A percentile compares a stretch with the other conserved stretches of the same genome.
phyloP scores from a whole-genome alignment of 2,113 vertebrate genomes.

The Gnathonemus longibarbis region DNA sequence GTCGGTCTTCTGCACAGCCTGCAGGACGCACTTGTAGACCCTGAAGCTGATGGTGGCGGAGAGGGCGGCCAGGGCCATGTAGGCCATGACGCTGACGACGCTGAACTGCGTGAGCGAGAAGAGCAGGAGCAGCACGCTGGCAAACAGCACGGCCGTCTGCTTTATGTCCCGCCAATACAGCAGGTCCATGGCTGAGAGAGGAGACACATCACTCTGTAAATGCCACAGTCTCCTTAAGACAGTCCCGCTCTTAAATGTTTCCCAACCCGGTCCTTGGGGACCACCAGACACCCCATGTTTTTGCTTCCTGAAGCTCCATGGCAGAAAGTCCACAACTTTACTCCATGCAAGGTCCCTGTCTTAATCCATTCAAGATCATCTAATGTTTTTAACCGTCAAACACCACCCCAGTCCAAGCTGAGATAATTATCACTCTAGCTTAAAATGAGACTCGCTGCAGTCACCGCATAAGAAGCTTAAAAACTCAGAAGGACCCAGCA shows the following conservation, averaged over 20 bases:
- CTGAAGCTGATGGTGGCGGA: slow-evolving; percentile 97
- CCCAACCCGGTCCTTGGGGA: background rate
- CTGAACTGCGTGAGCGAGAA: slow-evolving; percentile 99
- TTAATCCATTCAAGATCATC: background rate
- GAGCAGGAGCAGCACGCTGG: slow-evolving; percentile 86
- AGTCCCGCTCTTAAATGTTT: background rate
- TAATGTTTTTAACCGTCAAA: background rate
- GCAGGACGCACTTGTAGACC: slow-evolving; percentile 97
- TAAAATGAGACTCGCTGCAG: background rate
- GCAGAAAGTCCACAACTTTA: background rate
- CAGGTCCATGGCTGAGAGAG: slow-evolving; percentile 79
- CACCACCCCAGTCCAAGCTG: background rate
- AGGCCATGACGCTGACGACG: slow-evolving; percentile 91
- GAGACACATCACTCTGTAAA: slow-evolving; percentile 7
- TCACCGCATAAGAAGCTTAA: background rate
- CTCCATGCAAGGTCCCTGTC: background rate
- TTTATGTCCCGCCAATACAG: slow-evolving; percentile 96
- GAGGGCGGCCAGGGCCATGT: slow-evolving; percentile 88
- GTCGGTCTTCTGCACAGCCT: slow-evolving; percentile 97
- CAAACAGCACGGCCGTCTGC: slow-evolving; percentile 87
- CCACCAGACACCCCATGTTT: background rate
- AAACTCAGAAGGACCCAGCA: background rate
- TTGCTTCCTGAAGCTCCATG: background rate
- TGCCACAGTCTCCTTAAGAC: slow-evolving; percentile 14
- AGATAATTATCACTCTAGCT: background rate